Conservation (phyloP, 1,140 invertebrate species). For the Chrysomallon squamiferum region DNA sequence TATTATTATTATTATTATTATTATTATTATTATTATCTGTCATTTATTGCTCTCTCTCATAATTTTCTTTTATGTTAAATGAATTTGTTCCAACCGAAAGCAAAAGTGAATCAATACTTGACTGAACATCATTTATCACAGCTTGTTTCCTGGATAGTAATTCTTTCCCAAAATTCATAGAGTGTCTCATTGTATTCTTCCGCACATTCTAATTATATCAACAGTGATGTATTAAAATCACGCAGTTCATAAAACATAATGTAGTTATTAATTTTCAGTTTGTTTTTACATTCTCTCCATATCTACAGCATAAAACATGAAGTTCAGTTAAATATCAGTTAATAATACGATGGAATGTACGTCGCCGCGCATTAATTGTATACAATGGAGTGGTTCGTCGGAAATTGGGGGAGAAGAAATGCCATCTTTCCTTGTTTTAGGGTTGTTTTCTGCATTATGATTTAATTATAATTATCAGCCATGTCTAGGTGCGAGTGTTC, state of each 20-base stretch:
- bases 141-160: no score
- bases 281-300: background rate
- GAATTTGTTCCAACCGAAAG: no score
- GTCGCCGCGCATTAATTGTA: slow-evolving; percentile 1
- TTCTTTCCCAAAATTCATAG: no score
- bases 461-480: slow-evolving; percentile 14
- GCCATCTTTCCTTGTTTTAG: slow-evolving; percentile 32
- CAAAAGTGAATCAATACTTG: no score
- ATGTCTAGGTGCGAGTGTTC: slow-evolving; percentile 56
- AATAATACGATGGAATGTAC: background rate
- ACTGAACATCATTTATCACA: no score
- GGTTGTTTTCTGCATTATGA: background rate
- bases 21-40: no score
- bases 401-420: slow-evolving; percentile 24
- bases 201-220: no score
- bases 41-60: no score
- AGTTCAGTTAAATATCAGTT: background rate
- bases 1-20: background rate
- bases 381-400: slow-evolving; percentile 20
- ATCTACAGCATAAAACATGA: background rate
- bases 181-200: no score
- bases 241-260: no score
- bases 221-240: no score
- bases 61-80: no score
- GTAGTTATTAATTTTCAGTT: background rate